Base-by-base conservation (phyloP, 2,888 invertebrate genomes). In the Beris chalybata region DNA sequence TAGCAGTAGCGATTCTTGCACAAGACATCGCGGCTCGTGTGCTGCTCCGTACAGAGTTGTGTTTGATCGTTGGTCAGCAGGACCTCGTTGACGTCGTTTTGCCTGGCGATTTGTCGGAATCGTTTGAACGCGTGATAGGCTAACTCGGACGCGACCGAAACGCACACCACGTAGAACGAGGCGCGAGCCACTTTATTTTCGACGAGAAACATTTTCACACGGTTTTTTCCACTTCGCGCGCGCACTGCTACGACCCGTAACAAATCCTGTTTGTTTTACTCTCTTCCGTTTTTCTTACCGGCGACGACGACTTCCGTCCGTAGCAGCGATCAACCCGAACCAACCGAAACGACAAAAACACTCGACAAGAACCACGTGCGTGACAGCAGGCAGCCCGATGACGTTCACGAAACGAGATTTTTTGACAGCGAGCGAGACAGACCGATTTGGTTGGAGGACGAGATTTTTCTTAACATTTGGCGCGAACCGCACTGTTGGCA, bases 31-130 rank as follows among this genome's bases (percentile, higher is more conserved):
- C 58, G 47, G 4, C 11, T 64, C 13, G 47, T 54, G n/a, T 66
- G 64, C 13, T 32, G 13, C 9, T 55, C 64, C n/a, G 22, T 32
- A 45, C 66, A 69, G 4, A 59, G 11, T 52, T 69, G 66, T 45
- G 66, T 69, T 44, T 59, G 52, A 52, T 65, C 64, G 47, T 69
- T 69, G 15, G 66, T 64, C 31, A 64, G 64, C 13, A 69, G 44
- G 3, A 69, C 69, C 11, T 69, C 66, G 43, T 69, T 69, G 30
- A 69, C 54, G 13, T 66, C 58, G 2, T 54, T n/a, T 3, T 52
- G 47, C 13, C 3, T 11, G 22, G 50, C 43, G 38, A 61, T 54
- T 64, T 64, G 38, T 54, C 64, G 64, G 45, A 53, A 53, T n/a
- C 45, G 53, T 54, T 54, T 53, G 12, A 53, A 44, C 54, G 64